phyloP scores from a whole-genome alignment of 2,113 vertebrate species.

The Phrynosoma platyrhinos region DNA sequence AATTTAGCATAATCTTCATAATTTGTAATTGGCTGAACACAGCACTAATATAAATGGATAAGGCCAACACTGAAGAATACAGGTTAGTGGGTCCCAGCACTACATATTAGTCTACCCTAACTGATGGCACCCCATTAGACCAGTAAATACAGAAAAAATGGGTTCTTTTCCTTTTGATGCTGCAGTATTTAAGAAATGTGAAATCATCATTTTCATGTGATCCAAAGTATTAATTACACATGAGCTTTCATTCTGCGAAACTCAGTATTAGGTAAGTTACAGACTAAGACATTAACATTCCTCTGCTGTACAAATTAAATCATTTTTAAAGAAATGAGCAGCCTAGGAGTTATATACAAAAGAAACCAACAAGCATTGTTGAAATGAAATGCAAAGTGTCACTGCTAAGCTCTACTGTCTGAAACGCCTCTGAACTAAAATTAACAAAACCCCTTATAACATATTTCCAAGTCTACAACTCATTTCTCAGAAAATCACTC shows the following conservation, averaged over 20 bases:
- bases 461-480: constrained; percentile 86
- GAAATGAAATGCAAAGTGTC: constrained; percentile 86
- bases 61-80: constrained; percentile 64
- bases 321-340: constrained; percentile 90
- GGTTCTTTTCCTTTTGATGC: constrained; percentile 75
- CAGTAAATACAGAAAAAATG: constrained; percentile 74
- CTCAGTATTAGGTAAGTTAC: constrained; percentile 86
- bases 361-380: constrained; percentile 84
- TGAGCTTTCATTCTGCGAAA: constrained; percentile 84
- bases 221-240: constrained; percentile 82
- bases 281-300: constrained; percentile 92
- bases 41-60: constrained; percentile 61
- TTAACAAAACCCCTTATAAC: constrained; percentile 78
- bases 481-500: constrained; percentile 75
- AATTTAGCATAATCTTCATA: constrained; percentile 65
- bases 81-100: constrained; percentile 69
- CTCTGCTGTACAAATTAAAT: constrained; percentile 93
- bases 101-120: constrained; percentile 61
- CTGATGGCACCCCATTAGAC: constrained; percentile 71
- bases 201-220: constrained; percentile 83
- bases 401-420: constrained; percentile 80
- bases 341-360: constrained; percentile 92
- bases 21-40: constrained; percentile 62
- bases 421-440: constrained; percentile 84
- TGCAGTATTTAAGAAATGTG: constrained; percentile 76